These are phyloP conservation scores for Battus philenor DNA, from an alignment of 1,140 invertebrate species.

Conservation along the genomic window DNA sequence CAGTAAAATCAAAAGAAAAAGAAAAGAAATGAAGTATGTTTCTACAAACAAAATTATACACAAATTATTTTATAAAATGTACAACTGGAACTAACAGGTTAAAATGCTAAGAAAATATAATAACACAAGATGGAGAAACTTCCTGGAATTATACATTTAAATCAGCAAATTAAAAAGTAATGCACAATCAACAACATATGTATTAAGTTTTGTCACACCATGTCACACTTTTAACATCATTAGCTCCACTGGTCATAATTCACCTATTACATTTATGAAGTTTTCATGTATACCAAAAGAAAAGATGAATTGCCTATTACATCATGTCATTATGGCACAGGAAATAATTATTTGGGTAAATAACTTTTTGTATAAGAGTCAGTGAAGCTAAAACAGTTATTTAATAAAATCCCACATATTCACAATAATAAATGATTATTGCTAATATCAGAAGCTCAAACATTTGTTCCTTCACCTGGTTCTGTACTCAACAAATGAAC, in stretches of 20 bases:
- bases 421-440: slow-evolving; percentile 1
- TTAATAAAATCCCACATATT: not conserved
- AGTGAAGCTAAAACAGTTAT: slow-evolving; percentile 19
- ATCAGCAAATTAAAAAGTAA: too few relatives aligned
- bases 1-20: slow-evolving; percentile 4
- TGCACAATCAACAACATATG: too few relatives aligned
- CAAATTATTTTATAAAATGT: slow-evolving; percentile 15
- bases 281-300: too few relatives aligned
- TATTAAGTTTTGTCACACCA: too few relatives aligned
- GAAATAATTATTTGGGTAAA: not conserved
- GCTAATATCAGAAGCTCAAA: slow-evolving; percentile 20
- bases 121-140: not conserved
- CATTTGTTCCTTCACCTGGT: slow-evolving; percentile 22
- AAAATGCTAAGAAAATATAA: slow-evolving; percentile 1
- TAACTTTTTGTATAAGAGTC: slow-evolving; percentile 10
- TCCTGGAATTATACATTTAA: too few relatives aligned
- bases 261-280: too few relatives aligned
- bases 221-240: too few relatives aligned
- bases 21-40: not conserved
- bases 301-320: not conserved
- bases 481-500: slow-evolving; percentile 19
- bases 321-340: slow-evolving; percentile 6
- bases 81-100: slow-evolving; percentile 3
- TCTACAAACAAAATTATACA: slow-evolving; percentile 8
- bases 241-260: too few relatives aligned